Conservation (phyloP, 2,888 invertebrate genomes). For the Tipula helvola region DNA sequence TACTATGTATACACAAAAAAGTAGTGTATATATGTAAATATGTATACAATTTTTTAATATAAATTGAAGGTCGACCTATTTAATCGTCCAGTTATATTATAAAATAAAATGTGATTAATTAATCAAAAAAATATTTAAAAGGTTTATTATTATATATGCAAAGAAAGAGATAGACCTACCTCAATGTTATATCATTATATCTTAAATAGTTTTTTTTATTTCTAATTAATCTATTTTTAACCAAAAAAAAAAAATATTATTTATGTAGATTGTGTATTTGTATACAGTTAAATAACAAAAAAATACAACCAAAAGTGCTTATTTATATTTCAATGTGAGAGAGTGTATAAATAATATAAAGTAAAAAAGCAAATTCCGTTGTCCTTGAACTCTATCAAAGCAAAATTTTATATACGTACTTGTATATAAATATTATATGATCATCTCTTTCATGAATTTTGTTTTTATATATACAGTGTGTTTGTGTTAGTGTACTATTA, state of each 20-base stretch:
- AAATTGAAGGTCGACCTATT: slow-evolving; percentile 6
- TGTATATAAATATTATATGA: not conserved
- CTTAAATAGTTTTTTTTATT: not conserved
- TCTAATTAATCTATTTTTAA: not conserved
- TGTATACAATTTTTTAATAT: not conserved
- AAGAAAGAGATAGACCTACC: not conserved
- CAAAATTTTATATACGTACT: not conserved
- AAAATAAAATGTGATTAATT: not conserved
- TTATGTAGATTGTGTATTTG: not conserved
- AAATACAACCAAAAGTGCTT: not conserved
- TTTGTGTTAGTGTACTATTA: not conserved
- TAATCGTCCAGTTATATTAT: not conserved
- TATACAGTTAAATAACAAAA: not conserved
- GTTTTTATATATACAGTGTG: not conserved
- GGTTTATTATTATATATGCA: not conserved
- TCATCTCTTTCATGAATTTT: not conserved
- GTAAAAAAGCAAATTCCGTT: not conserved
- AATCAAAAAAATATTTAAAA: not conserved
- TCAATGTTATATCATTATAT: not conserved
- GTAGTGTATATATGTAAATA: not conserved
- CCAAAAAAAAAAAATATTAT: not conserved
- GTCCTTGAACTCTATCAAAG: not conserved
- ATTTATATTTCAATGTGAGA: not conserved
- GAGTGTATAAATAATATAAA: not conserved
- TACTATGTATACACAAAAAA: not conserved